phyloP scores from a whole-genome alignment of 2,888 invertebrate species.

The Lycocerus yunnanus region DNA sequence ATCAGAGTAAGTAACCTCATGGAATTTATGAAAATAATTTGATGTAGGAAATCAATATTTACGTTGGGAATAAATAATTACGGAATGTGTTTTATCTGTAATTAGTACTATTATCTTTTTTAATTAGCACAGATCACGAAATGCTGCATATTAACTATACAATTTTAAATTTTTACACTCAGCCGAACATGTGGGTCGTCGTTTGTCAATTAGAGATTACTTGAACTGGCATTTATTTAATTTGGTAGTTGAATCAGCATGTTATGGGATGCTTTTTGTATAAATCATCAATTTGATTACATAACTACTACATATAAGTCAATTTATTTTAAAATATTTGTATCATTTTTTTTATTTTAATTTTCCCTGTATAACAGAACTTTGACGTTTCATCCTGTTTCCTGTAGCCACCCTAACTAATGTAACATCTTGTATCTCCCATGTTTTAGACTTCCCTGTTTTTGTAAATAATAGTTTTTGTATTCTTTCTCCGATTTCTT shows the following conservation, averaged over 20 bases:
- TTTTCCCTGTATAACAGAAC: too few relatives aligned
- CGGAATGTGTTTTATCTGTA: too few relatives aligned
- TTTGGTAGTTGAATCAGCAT: background rate
- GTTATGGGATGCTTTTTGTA: background rate
- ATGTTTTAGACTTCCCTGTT: background rate
- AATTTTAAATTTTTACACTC: background rate
- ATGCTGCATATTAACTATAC: too few relatives aligned
- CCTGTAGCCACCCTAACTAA: background rate
- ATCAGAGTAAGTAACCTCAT: constrained; percentile 84
- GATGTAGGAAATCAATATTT: background rate
- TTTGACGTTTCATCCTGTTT: background rate
- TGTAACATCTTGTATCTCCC: background rate
- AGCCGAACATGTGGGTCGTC: background rate
- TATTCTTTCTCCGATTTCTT: too few relatives aligned
- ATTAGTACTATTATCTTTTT: too few relatives aligned
- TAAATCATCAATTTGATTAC: background rate
- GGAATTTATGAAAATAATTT: background rate
- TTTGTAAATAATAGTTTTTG: background rate
- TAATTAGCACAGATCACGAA: too few relatives aligned
- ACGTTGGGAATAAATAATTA: too few relatives aligned
- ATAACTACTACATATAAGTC: background rate
- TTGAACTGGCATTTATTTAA: background rate
- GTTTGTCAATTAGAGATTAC: background rate
- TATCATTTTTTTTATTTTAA: background rate
- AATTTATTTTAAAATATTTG: background rate